These are phyloP conservation scores for Ochropleura leucogaster DNA, from an alignment of 2,888 invertebrate species.

Conservation along the genomic window DNA sequence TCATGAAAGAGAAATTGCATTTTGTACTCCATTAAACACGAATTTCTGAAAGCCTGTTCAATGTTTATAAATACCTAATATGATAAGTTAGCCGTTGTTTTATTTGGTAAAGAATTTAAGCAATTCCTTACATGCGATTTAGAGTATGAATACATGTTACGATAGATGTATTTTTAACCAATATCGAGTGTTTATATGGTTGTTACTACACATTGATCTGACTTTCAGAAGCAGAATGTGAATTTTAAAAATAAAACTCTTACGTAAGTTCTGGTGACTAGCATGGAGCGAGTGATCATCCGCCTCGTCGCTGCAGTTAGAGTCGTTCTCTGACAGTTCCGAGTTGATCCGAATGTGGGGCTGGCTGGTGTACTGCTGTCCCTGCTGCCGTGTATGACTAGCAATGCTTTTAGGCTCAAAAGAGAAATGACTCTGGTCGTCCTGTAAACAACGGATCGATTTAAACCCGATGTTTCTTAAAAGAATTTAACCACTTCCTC, in stretches of 20 bases:
- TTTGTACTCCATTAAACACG: not conserved
- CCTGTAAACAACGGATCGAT: constrained; percentile 67
- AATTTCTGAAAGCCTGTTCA: not conserved
- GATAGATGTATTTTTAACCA: not conserved
- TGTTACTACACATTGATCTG: not conserved
- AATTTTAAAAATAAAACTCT: constrained; percentile 42
- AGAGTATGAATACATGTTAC: not conserved
- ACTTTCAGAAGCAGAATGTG: not conserved
- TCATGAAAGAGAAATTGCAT: not conserved
- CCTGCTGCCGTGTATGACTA: constrained; percentile 67
- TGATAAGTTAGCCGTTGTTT: not conserved
- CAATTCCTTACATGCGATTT: not conserved
- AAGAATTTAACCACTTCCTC: not conserved
- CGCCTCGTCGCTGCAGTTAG: constrained; percentile 82
- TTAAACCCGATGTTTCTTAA: not conserved
- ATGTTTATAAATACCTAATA: not conserved
- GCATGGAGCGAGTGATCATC: constrained; percentile 83
- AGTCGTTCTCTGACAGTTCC: constrained; percentile 85
- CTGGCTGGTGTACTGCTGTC: constrained; percentile 76
- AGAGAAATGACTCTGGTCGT: constrained; percentile 78
- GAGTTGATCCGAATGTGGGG: constrained; percentile 79
- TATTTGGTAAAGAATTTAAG: not conserved
- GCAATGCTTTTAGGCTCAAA: constrained; percentile 82
- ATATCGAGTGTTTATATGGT: not conserved
- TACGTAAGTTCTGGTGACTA: constrained; percentile 84